Conservation (phyloP, 2,888 invertebrate species). For the Chirona hameri region DNA sequence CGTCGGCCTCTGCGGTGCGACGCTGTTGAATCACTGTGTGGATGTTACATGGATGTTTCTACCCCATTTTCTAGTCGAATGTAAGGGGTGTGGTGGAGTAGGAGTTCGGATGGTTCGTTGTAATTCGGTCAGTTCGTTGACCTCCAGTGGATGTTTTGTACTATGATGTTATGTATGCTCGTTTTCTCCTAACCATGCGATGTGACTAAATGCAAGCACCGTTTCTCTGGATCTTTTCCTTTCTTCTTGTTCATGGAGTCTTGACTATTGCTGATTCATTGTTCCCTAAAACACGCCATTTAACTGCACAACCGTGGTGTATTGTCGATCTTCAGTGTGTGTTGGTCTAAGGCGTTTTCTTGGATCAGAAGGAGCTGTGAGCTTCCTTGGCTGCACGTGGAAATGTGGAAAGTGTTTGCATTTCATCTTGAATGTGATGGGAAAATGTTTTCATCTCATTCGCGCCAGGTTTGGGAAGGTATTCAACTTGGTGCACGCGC, state of each 20-base stretch:
- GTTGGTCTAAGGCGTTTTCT: too few species aligned
- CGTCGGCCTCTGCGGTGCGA: not conserved
- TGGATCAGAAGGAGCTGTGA: not conserved
- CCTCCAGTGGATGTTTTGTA: not conserved
- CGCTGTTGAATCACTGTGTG: not conserved
- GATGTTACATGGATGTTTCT: not conserved
- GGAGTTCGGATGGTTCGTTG: not conserved
- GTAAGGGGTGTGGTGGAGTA: not conserved
- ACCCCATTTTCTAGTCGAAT: constrained; percentile 13
- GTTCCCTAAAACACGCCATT: too few species aligned
- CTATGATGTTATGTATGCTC: not conserved
- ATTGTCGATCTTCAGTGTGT: too few species aligned
- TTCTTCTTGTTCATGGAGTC: not conserved
- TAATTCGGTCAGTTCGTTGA: not conserved
- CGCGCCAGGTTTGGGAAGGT: not conserved
- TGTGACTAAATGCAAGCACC: not conserved
- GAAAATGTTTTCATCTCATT: not conserved
- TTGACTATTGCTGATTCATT: not conserved
- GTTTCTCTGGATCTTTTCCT: not conserved
- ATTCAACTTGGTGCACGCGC: not conserved
- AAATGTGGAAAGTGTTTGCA: not conserved
- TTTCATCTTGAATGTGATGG: not conserved
- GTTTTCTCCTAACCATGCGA: not conserved
- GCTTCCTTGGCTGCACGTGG: not conserved
- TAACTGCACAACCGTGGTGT: too few species aligned